Base-by-base conservation (phyloP, 2,888 invertebrate genomes). In the Eupithecia pulchellata region DNA sequence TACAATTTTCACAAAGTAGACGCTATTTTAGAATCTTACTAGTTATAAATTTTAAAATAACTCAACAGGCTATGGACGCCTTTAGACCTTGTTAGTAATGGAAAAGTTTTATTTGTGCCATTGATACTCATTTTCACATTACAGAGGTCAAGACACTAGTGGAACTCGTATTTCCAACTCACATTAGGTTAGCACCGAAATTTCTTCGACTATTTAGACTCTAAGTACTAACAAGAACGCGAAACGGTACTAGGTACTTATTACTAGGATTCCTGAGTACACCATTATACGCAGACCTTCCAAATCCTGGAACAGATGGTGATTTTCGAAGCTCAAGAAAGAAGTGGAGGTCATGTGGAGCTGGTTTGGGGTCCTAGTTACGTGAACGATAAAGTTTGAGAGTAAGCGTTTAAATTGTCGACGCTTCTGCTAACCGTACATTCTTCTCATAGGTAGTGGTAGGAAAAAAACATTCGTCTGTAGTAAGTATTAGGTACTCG, bases 401-500 rank as follows among this genome's bases (percentile, higher is more conserved):
- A 92, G 91, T 88, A 89, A 90, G 87, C 90, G 89, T 89, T 92
- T 92, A 92, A 92, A 93, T 91, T 91, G 91, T 91, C 91, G 90
- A 87, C 91, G 88, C 84, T 88, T 80, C 84, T 91, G 90, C 88
- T 89, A 89, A 89, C 91, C 87, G 89, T 91, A 90, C 91, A 90
- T 92, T 89, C 91, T 89, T 89, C 84, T 72, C 62, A 47, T 30
- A 64, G 85, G 82, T 82, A 78, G 88, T 74, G 80, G 88, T 84
- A 89, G 80, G 83, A 82, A 80, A 69, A 55, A 55, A 34, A 27
- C 3, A 64, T 30, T 20, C n/a, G 6, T 5, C 32, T 4, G 4
- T 32, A 32, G n/a, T n/a, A n/a, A n/a, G n/a, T n/a, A n/a, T n/a
- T n/a, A n/a, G n/a, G n/a, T n/a, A n/a, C n/a, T n/a, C n/a, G n/a